Evolutionary conservation across 2,113 vertebrate genomes (phyloP).

Genomic region (Macrotus californicus): DNA sequence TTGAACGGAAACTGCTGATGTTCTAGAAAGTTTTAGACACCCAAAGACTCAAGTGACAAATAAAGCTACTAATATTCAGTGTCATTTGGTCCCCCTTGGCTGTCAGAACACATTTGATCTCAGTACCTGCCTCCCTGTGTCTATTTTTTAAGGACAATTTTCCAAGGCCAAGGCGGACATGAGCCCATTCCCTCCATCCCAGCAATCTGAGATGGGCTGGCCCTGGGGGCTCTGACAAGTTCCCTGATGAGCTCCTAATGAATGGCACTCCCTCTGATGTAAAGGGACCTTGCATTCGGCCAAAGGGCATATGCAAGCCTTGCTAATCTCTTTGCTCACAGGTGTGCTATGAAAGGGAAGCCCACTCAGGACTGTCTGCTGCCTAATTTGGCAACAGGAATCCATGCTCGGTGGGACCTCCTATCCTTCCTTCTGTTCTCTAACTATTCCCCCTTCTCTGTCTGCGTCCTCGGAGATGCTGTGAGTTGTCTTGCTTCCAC

Average conservation of each 20-base stretch:
- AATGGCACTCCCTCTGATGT: not conserved
- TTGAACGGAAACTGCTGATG: not conserved
- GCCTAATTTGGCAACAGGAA: not conserved
- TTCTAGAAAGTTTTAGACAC: not conserved
- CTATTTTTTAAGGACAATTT: not conserved
- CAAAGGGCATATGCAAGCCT: not conserved
- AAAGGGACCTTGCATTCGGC: not conserved
- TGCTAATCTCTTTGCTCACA: not conserved
- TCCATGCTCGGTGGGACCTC: no score
- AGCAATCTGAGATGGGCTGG: not conserved
- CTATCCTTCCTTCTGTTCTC: accelerated
- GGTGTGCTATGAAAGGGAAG: not conserved
- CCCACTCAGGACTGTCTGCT: not conserved
- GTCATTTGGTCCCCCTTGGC: not conserved
- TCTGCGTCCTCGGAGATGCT: not conserved
- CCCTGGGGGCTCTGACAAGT: accelerated
- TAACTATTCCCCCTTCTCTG: not conserved
- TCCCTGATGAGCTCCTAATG: not conserved
- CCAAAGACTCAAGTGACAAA: not conserved
- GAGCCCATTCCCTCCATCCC: not conserved
- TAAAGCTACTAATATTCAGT: not conserved
- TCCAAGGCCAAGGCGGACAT: not conserved
- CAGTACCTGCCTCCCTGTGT: not conserved
- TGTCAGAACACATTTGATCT: not conserved
- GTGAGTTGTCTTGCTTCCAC: not conserved